Evolutionary conservation across 2,888 invertebrate species (phyloP), one percentile per base, ranked within the genome.

Genomic region (Ormia ochracea): DNA sequence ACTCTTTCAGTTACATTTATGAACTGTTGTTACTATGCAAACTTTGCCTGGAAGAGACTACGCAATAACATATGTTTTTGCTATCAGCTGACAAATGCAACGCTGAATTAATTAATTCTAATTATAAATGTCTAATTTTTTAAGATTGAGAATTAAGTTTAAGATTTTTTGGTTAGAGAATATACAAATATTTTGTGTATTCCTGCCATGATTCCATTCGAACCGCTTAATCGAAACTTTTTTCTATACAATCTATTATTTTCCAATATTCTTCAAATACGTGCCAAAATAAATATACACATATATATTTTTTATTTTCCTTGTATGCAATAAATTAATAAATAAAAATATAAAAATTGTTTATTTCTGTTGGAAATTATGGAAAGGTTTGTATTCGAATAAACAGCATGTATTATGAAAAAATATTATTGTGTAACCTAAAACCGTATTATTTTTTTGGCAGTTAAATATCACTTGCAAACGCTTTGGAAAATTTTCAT

Each of bases 281-380:
- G 78, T 81, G 78, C 78, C 77, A 78, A 73, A 66, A 74, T 81
- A 81, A n/a, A n/a, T n/a, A n/a, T n/a, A n/a, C n/a, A n/a, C n/a
- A n/a, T 17, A 45, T 54, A 23, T 54, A 26, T 36, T 66, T 79
- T 66, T 65, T 73, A 72, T 61, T 72, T 79, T 76, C 54, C 21
- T 68, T 43, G 50, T 66, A 43, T 78, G 38, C 65, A 78, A 77
- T 80, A 61, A 72, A 75, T 63, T 48, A 43, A 17, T 36, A n/a
- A 1, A 50, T 5, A 33, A 38, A 50, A 63, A 52, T 26, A n/a
- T 48, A n/a, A 1, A 5, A 7, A 23, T 1, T n/a, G 6, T 3
- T 26, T 36, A 12, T n/a, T 50, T 63, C 56, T 69, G n/a, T 48
- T 19, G 9, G 19, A 43, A n/a, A 7, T 19, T 2, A 0, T 19